Percentiles rank a stretch among this genome's conserved stretches.
These are phyloP conservation scores for Nemotelus pantherinus DNA, from an alignment of 2,888 invertebrate species.

Conservation along the genomic window DNA sequence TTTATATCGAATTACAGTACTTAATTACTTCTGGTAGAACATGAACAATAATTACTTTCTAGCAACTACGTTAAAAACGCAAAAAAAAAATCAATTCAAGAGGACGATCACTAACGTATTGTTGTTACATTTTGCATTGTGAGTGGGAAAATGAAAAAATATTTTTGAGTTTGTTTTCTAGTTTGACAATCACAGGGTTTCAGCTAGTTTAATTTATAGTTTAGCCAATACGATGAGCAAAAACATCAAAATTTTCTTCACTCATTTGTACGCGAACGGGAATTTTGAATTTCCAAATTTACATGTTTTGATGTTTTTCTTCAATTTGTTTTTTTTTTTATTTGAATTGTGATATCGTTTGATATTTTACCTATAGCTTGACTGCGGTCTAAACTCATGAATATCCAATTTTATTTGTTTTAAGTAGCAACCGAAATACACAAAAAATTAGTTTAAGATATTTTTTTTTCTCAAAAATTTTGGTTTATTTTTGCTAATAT, in stretches of 20 bases:
- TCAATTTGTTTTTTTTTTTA: slow-evolving; percentile 19
- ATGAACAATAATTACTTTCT: not conserved
- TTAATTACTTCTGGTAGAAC: not conserved
- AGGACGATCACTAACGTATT: slow-evolving; percentile 6
- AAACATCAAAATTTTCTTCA: slow-evolving; percentile 31
- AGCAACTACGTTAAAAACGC: slow-evolving; percentile 12
- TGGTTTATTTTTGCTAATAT: not conserved
- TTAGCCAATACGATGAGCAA: slow-evolving; percentile 21
- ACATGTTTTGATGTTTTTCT: slow-evolving; percentile 24
- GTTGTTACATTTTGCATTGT: not conserved
- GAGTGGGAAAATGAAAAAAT: not conserved
- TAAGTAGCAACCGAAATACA: slow-evolving; percentile 50
- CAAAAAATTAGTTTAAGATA: slow-evolving; percentile 34
- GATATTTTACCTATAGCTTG: slow-evolving; percentile 57
- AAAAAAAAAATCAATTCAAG: not conserved
- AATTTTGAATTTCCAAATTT: not conserved
- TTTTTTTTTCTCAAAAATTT: slow-evolving; percentile 27
- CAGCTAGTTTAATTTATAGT: not conserved
- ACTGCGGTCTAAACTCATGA: slow-evolving; percentile 56
- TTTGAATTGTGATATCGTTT: slow-evolving; percentile 22
- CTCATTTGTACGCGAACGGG: not conserved
- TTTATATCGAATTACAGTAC: too few relatives aligned
- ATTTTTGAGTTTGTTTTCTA: slow-evolving; percentile 8
- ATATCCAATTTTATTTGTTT: slow-evolving; percentile 54
- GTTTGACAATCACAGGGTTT: slow-evolving; percentile 22